Evolutionary conservation across 2,113 vertebrate species (phyloP).

Genomic region (rat (Rattus norvegicus)): DNA sequence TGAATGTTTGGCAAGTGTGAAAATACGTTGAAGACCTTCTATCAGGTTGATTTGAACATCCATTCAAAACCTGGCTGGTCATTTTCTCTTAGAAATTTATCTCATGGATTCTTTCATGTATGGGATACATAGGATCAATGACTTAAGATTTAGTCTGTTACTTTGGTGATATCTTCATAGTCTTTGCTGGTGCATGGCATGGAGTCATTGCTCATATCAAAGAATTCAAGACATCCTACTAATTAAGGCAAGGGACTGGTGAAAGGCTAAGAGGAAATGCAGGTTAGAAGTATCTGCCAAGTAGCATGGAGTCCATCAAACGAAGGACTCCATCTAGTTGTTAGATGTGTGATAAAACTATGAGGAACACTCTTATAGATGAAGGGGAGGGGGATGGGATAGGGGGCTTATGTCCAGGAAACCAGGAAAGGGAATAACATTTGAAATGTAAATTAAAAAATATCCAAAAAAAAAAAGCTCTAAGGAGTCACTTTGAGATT

Average conservation of each 20-base stretch:
- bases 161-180: background rate
- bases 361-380: background rate
- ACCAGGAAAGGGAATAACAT: no score
- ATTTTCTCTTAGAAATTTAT: background rate
- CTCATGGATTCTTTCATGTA: background rate
- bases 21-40: background rate
- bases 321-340: background rate
- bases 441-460: no score
- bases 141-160: background rate
- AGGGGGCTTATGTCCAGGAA: no score
- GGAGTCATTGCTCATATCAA: background rate
- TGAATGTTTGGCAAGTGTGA: background rate
- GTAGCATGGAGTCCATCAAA: background rate
- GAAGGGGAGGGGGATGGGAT: no score
- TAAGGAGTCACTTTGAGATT: slow-evolving; percentile 39
- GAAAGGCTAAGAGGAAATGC: background rate
- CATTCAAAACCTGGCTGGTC: background rate
- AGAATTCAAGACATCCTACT: background rate
- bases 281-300: background rate
- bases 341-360: slow-evolving; percentile 8
- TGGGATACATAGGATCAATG: background rate
- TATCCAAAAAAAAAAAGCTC: no score
- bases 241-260: background rate
- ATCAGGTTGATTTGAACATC: background rate
- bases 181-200: background rate